A percentile compares a stretch with the other conserved stretches of the same genome.
These are phyloP conservation scores for Baryphthengus martii DNA, from an alignment of 2,113 vertebrate genomes.

Conservation along the genomic window DNA sequence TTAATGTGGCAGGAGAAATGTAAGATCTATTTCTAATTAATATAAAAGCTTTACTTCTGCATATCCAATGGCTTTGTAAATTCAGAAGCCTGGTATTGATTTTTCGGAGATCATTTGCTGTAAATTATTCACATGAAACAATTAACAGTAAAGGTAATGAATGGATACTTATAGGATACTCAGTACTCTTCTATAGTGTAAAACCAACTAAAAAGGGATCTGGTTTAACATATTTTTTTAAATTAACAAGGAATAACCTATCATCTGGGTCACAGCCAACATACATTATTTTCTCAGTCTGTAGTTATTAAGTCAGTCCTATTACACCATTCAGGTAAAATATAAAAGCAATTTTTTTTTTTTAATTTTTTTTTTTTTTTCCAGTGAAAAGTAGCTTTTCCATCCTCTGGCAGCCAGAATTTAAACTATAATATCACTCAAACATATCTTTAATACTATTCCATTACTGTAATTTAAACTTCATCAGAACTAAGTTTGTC, in stretches of 20 bases:
- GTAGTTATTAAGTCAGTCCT: background rate
- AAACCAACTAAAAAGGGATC: background rate
- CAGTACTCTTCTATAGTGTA: background rate
- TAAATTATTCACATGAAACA: background rate
- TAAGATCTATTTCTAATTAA: background rate
- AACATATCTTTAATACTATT: background rate
- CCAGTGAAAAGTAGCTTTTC: background rate
- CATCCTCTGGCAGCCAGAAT: background rate
- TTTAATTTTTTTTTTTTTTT: slow-evolving; percentile 2
- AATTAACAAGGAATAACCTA: background rate
- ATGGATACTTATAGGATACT: background rate
- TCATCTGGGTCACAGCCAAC: background rate
- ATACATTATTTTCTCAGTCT: background rate
- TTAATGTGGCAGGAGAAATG: background rate
- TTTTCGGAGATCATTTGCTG: slow-evolving; percentile 13
- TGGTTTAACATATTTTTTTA: background rate
- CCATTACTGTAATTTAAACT: background rate
- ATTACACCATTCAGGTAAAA: background rate
- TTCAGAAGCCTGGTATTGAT: slow-evolving; percentile 18
- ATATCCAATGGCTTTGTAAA: background rate
- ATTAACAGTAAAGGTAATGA: slow-evolving; percentile 18
- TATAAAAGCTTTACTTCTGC: slow-evolving; percentile 1
- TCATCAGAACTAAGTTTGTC: background rate
- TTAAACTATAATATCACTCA: background rate
- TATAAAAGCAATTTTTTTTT: background rate